Base-by-base conservation (phyloP, 2,113 vertebrate species). In the Phocoena phocoena region DNA sequence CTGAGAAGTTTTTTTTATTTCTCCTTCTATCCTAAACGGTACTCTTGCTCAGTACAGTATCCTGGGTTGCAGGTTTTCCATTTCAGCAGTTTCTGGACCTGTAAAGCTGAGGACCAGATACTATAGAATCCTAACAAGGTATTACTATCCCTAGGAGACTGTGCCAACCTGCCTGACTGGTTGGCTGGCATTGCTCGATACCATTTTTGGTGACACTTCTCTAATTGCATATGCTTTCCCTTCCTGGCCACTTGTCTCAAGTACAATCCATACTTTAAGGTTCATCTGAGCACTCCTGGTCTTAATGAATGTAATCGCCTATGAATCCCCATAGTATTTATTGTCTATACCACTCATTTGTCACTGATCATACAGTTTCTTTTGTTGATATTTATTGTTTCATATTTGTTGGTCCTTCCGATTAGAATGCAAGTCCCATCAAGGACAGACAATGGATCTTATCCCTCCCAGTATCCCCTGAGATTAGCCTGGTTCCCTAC, bases 351-450 rank as follows among this genome's bases (percentile, higher is more conserved):
- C 36, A 87, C 5, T 95, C 68, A 92, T 25, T 20, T 88, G 70
- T 23, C 20, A 68, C 21, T 55, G n/a, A 88, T 31, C 12, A 70
- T 25, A 76, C 4, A 80, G 89, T 44, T 88, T 44, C 6, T 93
- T 82, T 73, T 79, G 41, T 9, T 95, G 31, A 79, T 36, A 85
- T 70, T 81, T 82, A 50, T 23, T 77, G 20, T 79, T 93, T 62
- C 74, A 55, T 81, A 79, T 31, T 77, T 94, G 47, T 28, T 88
- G 2, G 11, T 82, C 23, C 90, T 88, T 60, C 7, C 44, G 63
- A 63, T 82, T 93, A 90, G n/a, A 93, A 95, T 87, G 11, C 47
- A 90, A 67, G 7, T 63, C 62, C 55, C 55, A 85, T 89, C 85
- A 89, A 86, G 21, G 47, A 88, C 7, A 88, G 53, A n/a, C 33